Evolutionary conservation across 1,140 invertebrate species (phyloP), one percentile per base, ranked within the genome.

Genomic region (Cydia fagiglandana): DNA sequence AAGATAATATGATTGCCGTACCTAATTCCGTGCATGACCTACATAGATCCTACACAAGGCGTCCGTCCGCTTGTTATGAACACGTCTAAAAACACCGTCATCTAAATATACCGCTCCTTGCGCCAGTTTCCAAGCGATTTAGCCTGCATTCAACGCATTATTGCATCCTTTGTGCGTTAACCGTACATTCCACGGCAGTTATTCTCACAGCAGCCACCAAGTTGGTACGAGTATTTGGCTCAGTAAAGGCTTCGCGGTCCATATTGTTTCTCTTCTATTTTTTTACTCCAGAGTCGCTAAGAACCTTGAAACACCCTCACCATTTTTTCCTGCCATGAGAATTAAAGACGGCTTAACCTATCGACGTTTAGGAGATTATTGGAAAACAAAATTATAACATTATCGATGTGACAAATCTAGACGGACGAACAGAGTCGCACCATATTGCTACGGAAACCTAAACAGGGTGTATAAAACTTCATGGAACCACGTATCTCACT

Each of bases 111-210:
- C 73, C 38, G 47, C 53, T 79, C 70, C 77, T 79, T 80, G 61
- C 76, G 61, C 79, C 73, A 24, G 77, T 78, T 85, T 83, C 81
- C 81, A 77, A 61, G 76, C 83, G 79, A 84, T 85, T 85, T 81
- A 79, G 50, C 78, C 78, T 83, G 78, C 76, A 83, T 81, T 83
- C 80, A 84, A 79, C 84, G 81, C 81, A 81, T 79, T 79, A 80
- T 66, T 84, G 81, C 81, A 81, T 80, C 84, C 81, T 85, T 85
- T 85, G 84, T 81, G 75, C 78, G 50, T 77, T 73, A 74, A 66
- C 30, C 34, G 30, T 38, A 79, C 78, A 76, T 74, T 73, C 64
- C 12, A 73, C 38, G 68, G 17, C 12, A 10, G 56, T 24, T 61
- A 61, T 61, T 61, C 56, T 61, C 56, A 24, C 12, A 53, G 45